phyloP scores from a whole-genome alignment of 2,888 invertebrate genomes.

The Camptogramma bilineatum region DNA sequence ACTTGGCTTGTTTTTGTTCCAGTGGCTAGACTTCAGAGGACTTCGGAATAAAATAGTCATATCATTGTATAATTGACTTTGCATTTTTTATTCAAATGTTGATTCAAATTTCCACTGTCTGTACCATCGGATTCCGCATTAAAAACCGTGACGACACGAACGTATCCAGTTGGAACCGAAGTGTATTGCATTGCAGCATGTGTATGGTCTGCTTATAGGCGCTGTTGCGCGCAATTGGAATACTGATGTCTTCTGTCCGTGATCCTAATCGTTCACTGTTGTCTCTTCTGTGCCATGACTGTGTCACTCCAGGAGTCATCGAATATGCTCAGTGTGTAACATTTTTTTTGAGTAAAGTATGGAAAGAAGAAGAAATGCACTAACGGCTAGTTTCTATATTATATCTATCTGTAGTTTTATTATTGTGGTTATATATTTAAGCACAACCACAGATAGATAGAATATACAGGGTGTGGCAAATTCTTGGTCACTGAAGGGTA shows the following conservation, averaged over 20 bases:
- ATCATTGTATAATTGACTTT: neutral
- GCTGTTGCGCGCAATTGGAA: conserved; percentile 53
- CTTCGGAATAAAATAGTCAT: neutral
- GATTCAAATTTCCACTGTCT: neutral
- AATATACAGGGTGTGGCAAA: no score
- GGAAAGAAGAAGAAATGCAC: no score
- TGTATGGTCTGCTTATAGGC: conserved; percentile 67
- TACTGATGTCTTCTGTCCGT: conserved; percentile 54
- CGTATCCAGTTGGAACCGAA: conserved; percentile 49
- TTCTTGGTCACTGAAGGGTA: no score
- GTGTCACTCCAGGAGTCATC: conserved; percentile 11
- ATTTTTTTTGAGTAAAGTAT: neutral
- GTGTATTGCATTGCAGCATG: conserved; percentile 54
- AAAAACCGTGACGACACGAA: conserved; percentile 30
- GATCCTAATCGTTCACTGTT: conserved; percentile 25
- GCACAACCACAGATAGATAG: no score
- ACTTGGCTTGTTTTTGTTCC: neutral
- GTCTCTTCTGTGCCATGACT: conserved; percentile 10
- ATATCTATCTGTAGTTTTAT: no score
- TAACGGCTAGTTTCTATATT: no score
- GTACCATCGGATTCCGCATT: neutral
- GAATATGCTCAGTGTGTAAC: neutral
- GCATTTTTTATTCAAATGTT: neutral
- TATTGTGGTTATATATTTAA: no score
- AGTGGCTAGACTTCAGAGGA: neutral